Evolutionary conservation across 2,113 vertebrate genomes (phyloP), one percentile per base, ranked within the genome.

Genomic region (Cacatua alba): DNA sequence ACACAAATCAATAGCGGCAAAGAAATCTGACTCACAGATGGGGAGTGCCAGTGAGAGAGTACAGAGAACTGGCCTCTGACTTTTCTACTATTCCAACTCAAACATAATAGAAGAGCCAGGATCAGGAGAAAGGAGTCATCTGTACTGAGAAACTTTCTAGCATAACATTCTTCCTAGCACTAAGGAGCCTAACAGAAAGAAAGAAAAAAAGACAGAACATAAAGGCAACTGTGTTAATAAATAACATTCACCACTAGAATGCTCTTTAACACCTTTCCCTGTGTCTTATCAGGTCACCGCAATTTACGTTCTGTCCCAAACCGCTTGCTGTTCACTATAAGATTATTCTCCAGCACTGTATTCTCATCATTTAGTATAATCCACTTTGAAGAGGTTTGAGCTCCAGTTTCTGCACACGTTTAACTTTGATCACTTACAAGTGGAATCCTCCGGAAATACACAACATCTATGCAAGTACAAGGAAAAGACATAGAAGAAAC

Each of bases 381-480:
- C 95, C 65, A 95, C 86, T 97, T 95, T 96, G 86, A 96, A 95
- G 95, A 9, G 92, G 90, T 95, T 94, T 93, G 76, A 94, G 92
- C 52, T 92, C 57, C 79, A 39, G 69, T 93, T 94, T 88, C 94
- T 96, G 74, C 83, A 88, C 82, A 83, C 11, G 1, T 93, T 93
- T 92, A 92, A 86, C 92, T 96, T 93, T 97, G 93, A 97, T 97
- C 95, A 90, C 80, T 92, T 96, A 75, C 41, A 86, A 96, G 83
- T 41, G 31, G 92, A 96, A 96, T 96, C 95, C 95, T 96, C 65
- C 72, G 84, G 92, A 92, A 13, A 57, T 84, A 92, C 62, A 95
- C 90, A 96, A 57, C 86, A 91, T 76, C 91, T 84, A 13, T 75
- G 88, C 79, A 94, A 90, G 86, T 95, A 94, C 80, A 94, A 95